A percentile compares a stretch with the other conserved stretches of the same genome.
These are phyloP conservation scores for Pseudopodoces humilis DNA, from an alignment of 2,113 vertebrate species.

Conservation along the genomic window DNA sequence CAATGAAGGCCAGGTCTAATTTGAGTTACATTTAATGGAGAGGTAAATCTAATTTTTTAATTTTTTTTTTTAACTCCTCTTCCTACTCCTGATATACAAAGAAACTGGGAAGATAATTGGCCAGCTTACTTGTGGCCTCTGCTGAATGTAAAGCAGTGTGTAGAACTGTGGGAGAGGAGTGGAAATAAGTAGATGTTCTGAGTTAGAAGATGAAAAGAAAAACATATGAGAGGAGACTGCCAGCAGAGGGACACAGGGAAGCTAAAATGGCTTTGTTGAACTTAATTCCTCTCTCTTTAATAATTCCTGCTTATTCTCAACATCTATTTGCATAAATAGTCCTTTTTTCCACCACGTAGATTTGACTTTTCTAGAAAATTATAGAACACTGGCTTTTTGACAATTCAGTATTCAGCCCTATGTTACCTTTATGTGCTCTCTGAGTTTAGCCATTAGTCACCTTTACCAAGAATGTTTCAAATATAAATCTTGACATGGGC, in stretches of 20 bases:
- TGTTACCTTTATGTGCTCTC: background rate
- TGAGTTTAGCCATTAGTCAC: background rate
- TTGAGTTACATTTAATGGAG: background rate
- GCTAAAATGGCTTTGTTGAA: background rate
- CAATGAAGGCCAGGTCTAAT: background rate
- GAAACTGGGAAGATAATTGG: background rate
- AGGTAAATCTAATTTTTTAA: background rate
- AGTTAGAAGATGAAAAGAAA: constrained; percentile 2
- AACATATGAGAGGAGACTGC: background rate
- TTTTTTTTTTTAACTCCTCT: background rate
- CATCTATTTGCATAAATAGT: constrained; percentile 10
- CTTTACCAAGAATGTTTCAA: background rate
- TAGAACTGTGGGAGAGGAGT: background rate
- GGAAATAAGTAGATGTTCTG: background rate
- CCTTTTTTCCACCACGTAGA: background rate
- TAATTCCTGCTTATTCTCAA: background rate
- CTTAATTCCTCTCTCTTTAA: background rate
- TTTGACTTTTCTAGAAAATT: background rate
- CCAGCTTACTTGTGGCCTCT: background rate
- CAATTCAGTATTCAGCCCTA: background rate
- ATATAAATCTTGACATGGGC: background rate
- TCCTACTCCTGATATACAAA: background rate
- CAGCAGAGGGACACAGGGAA: background rate
- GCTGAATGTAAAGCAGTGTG: background rate
- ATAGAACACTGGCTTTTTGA: background rate